Conservation (phyloP, 2,888 invertebrate species). For the Drosophila picticornis region DNA sequence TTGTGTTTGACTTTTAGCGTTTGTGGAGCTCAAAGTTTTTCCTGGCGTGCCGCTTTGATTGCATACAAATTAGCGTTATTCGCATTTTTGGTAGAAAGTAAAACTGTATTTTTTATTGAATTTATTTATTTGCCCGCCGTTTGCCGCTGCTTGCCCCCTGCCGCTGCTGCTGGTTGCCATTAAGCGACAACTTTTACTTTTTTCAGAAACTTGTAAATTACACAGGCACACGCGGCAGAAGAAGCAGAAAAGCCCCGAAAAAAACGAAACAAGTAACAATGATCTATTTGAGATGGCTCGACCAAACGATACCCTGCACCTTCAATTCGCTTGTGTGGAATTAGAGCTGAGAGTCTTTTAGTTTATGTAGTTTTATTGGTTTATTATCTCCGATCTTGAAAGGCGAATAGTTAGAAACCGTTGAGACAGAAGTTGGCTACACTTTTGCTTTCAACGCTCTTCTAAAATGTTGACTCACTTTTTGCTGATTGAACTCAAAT, state of each 20-base stretch:
- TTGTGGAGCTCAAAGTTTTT: constrained; percentile 64
- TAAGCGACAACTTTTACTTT: constrained; percentile 76
- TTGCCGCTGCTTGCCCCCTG: constrained; percentile 6
- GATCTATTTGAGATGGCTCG: constrained; percentile 1
- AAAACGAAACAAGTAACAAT: constrained; percentile 12
- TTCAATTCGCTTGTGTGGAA: neutral
- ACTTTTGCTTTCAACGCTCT: neutral
- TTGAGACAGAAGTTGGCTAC: neutral
- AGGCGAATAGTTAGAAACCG: neutral
- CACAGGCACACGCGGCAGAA: constrained; percentile 28
- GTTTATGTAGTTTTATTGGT: neutral
- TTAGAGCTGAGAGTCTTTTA: neutral
- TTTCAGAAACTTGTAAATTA: constrained; percentile 71
- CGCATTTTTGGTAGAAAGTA: constrained; percentile 80
- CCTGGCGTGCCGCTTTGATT: constrained; percentile 62
- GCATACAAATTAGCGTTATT: constrained; percentile 79
- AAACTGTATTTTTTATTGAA: constrained; percentile 69
- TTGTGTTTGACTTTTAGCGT: constrained; percentile 52
- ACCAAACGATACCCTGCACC: constrained; percentile 10
- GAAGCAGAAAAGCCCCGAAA: constrained; percentile 38
- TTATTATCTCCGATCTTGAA: neutral
- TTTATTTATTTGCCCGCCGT: constrained; percentile 67
- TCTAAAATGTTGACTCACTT: neutral
- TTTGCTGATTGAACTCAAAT: neutral
- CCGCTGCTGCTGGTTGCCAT: constrained; percentile 19